These are phyloP conservation scores for Euwallacea fornicatus DNA, from an alignment of 1,140 invertebrate genomes.

Conservation along the genomic window DNA sequence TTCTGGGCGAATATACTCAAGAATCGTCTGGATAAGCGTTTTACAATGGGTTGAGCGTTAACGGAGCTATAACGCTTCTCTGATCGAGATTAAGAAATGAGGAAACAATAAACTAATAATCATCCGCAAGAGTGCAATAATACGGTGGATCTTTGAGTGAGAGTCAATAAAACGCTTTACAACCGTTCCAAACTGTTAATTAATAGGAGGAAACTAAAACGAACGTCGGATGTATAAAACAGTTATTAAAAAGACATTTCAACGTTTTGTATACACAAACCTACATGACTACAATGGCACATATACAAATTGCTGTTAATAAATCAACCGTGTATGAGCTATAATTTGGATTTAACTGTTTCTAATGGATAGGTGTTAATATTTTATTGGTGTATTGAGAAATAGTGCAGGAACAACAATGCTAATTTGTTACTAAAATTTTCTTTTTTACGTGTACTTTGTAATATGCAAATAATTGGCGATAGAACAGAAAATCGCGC, in stretches of 20 bases:
- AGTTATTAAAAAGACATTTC: slow-evolving; percentile 37
- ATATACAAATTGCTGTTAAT: slow-evolving; percentile 27
- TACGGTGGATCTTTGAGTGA: slow-evolving; percentile 15
- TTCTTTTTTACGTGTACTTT: too few relatives aligned
- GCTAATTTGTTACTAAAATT: too few relatives aligned
- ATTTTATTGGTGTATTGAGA: neutral
- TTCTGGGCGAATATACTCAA: too few relatives aligned
- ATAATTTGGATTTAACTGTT: slow-evolving; percentile 25
- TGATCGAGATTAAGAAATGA: slow-evolving; percentile 6
- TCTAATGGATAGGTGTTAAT: neutral
- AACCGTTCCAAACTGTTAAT: slow-evolving; percentile 32
- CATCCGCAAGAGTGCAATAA: too few relatives aligned
- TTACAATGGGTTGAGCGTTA: too few relatives aligned
- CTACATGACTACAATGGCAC: slow-evolving; percentile 22
- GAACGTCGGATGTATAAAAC: slow-evolving; percentile 35
- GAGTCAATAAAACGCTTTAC: slow-evolving; percentile 34
- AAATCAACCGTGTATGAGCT: slow-evolving; percentile 28
- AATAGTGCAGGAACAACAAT: too few relatives aligned
- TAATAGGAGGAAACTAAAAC: slow-evolving; percentile 31
- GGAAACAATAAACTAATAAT: neutral
- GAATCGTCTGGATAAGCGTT: too few relatives aligned
- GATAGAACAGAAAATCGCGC: too few relatives aligned
- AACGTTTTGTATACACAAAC: slow-evolving; percentile 27
- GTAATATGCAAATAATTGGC: too few relatives aligned
- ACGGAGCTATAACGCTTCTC: too few relatives aligned